Evolutionary conservation across 2,113 vertebrate genomes (phyloP).

Genomic region (Anolis sagrei): DNA sequence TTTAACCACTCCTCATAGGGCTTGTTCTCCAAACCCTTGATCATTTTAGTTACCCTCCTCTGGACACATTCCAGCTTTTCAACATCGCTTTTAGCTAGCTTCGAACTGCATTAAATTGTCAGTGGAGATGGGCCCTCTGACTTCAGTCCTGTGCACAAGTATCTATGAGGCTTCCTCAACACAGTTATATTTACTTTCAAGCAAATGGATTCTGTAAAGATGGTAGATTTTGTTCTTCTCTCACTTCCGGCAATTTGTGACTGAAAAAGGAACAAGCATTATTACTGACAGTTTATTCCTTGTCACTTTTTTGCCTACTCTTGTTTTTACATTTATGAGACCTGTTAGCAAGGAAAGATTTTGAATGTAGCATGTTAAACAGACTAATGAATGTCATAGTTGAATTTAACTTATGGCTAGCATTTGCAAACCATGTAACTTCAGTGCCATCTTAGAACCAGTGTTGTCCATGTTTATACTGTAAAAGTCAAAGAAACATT

Average conservation of each 20-base stretch:
- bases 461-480: not conserved
- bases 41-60: too few species aligned
- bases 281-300: slow-evolving; percentile 33
- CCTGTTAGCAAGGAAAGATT: slow-evolving; percentile 56
- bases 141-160: not conserved
- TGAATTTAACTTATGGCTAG: slow-evolving; percentile 28
- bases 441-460: not conserved
- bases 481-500: too few species aligned
- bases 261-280: not conserved
- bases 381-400: slow-evolving; percentile 50
- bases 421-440: slow-evolving; percentile 11
- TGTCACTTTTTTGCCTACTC: slow-evolving; percentile 2
- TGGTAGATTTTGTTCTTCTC: too few species aligned
- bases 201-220: too few species aligned
- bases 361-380: slow-evolving; percentile 33
- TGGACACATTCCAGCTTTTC: too few species aligned
- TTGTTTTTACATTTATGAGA: slow-evolving; percentile 63
- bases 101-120: too few species aligned
- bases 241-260: not conserved
- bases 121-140: not conserved
- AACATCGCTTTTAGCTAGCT: too few species aligned
- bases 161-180: not conserved
- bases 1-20: too few species aligned
- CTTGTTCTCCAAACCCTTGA: too few species aligned
- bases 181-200: too few species aligned